These are phyloP conservation scores for Philhelius pedissequus DNA, from an alignment of 2,888 invertebrate species.

Conservation along the genomic window DNA sequence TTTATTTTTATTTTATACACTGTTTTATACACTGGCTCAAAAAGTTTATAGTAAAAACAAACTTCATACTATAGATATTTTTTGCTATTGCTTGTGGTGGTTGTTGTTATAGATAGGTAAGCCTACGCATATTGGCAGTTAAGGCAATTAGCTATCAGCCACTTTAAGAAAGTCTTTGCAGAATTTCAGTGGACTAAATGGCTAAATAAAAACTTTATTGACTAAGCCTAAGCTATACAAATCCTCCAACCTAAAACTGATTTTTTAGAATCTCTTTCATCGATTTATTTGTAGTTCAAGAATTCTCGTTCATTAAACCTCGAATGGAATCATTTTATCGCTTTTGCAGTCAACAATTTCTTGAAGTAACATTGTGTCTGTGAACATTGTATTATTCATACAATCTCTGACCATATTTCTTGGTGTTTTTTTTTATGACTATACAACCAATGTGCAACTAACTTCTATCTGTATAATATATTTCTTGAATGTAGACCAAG, in stretches of 20 bases:
- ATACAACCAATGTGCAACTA: not conserved
- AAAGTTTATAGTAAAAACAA: no score
- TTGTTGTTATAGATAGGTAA: no score
- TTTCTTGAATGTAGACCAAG: slow-evolving; percentile 62
- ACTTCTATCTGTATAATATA: slow-evolving; percentile 7
- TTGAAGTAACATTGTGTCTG: not conserved
- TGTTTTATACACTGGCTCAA: no score
- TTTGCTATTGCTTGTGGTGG: no score
- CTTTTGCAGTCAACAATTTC: not conserved
- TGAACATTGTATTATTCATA: not conserved
- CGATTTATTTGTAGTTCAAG: slow-evolving; percentile 23
- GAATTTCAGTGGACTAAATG: no score
- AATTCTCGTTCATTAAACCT: slow-evolving; percentile 17
- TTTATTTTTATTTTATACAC: no score
- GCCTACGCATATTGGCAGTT: no score
- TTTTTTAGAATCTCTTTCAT: not conserved
- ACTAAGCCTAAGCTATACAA: no score
- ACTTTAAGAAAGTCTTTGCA: no score
- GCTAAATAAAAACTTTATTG: not conserved
- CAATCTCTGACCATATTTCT: slow-evolving; percentile 20
- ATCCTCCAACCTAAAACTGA: not conserved
- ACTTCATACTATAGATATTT: no score
- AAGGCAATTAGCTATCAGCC: no score
- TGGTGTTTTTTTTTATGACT: slow-evolving; percentile 8
- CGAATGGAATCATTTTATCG: not conserved